phyloP scores from a whole-genome alignment of 2,888 invertebrate genomes.

The Prostheceraeus crozeri region DNA sequence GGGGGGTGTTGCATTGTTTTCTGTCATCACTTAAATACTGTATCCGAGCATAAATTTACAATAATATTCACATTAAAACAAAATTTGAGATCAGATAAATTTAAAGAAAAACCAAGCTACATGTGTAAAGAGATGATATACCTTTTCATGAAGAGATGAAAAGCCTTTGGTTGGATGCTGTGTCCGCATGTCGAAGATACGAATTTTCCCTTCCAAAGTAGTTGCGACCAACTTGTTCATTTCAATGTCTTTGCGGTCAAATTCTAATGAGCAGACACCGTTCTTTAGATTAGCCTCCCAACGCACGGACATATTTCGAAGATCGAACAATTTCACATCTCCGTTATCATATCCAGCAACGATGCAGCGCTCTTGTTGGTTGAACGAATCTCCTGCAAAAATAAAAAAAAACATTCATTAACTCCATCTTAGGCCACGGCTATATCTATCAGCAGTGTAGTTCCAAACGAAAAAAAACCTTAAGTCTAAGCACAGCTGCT shows the following conservation, averaged over 20 bases:
- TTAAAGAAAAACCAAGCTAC: too few species aligned
- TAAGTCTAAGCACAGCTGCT: too few species aligned
- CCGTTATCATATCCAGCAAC: conserved; percentile 92
- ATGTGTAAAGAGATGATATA: too few species aligned
- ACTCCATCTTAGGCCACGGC: neutral
- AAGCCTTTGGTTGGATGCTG: conserved; percentile 80
- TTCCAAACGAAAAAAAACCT: too few species aligned
- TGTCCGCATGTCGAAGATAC: conserved; percentile 78
- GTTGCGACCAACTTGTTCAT: conserved; percentile 90
- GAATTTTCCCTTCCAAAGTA: conserved; percentile 79
- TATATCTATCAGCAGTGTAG: neutral
- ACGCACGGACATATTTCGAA: conserved; percentile 70
- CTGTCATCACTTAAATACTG: too few species aligned
- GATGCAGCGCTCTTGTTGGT: conserved; percentile 71
- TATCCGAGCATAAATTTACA: too few species aligned
- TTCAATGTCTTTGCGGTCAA: conserved; percentile 81
- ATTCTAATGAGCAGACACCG: conserved; percentile 75
- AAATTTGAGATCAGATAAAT: too few species aligned
- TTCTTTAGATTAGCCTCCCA: conserved; percentile 89
- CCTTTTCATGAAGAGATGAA: conserved; percentile 63
- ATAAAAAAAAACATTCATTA: neutral
- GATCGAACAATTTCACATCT: conserved; percentile 83
- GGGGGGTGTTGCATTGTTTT: too few species aligned
- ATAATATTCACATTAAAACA: too few species aligned
- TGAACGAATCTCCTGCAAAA: conserved; percentile 68